These are phyloP conservation scores for Amphiura filiformis DNA, from an alignment of 35 echinoderm and acorn worm genomes.

Conservation along the genomic window DNA sequence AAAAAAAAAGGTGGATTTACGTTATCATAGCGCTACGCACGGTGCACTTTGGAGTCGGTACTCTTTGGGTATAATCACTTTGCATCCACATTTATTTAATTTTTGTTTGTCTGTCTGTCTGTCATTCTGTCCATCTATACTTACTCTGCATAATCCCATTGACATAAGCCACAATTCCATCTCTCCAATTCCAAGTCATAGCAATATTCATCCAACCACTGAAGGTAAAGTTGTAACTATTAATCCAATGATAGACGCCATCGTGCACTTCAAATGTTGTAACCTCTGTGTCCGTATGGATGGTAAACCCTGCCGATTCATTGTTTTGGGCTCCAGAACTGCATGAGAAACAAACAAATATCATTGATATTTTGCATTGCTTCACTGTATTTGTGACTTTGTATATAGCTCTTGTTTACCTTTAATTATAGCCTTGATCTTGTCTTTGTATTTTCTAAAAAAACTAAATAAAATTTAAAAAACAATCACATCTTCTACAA, in stretches of 20 bases:
- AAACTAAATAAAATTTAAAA: no score
- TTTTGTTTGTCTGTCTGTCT: no score
- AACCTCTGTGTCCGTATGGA: conserved; percentile 50
- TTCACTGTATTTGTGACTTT: no score
- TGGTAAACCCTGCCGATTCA: conserved; percentile 62
- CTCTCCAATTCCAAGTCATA: conserved; percentile 41
- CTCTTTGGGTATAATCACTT: no score
- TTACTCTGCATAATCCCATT: conserved; percentile 58
- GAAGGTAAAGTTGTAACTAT: conserved; percentile 19
- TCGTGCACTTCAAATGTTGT: conserved; percentile 54
- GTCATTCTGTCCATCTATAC: background rate
- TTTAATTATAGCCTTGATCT: no score
- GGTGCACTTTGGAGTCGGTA: background rate
- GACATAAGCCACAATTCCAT: conserved; percentile 60
- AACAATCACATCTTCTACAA: no score
- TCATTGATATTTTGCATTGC: no score
- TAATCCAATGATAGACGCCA: conserved; percentile 31
- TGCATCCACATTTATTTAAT: background rate
- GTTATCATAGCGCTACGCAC: background rate
- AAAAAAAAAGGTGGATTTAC: no score
- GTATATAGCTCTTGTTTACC: no score
- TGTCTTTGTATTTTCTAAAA: no score
- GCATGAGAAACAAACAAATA: background rate
- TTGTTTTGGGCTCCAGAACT: conserved; percentile 76
- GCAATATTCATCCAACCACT: conserved; percentile 72